Evolutionary conservation across 2,797 vertebrate genomes (phyloP).

Genomic region (Sphenopsis melanotis): DNA sequence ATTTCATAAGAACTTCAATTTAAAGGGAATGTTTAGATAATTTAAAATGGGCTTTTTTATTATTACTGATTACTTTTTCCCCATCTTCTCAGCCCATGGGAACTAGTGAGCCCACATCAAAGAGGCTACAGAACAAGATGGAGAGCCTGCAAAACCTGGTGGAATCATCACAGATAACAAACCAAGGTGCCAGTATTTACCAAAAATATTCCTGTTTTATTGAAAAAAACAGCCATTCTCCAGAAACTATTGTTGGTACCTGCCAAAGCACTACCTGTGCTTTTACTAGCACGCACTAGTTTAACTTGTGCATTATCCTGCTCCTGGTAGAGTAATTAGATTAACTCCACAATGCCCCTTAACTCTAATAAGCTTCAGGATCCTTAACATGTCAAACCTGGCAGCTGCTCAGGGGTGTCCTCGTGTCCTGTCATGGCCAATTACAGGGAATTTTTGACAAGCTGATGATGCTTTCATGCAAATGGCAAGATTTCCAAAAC

Average conservation of each 20-base stretch:
- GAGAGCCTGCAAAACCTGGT: constrained; percentile 65
- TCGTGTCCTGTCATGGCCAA: neutral
- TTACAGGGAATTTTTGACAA: neutral
- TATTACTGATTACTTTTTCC: neutral
- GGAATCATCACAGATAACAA: constrained; percentile 69
- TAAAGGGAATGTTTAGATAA: neutral
- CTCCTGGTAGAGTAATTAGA: neutral
- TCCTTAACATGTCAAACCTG: neutral
- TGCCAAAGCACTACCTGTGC: neutral
- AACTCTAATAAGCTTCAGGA: constrained; percentile 7
- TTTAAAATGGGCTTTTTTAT: neutral
- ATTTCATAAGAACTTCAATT: neutral
- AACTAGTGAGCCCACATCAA: constrained; percentile 37
- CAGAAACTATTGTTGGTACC: neutral
- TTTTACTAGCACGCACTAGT: neutral
- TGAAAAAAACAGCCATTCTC: neutral
- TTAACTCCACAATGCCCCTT: neutral
- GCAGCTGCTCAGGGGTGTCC: neutral
- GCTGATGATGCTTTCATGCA: neutral
- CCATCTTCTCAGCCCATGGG: constrained; percentile 56
- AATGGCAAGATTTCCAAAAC: neutral
- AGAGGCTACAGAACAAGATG: constrained; percentile 66
- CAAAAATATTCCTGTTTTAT: neutral
- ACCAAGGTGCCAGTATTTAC: constrained; percentile 48
- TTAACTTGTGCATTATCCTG: neutral